A percentile compares a stretch with the other conserved stretches of the same genome.
Evolutionary conservation across 2,113 vertebrate species (phyloP).

Genomic region (Pomatorhinus ruficollis): DNA sequence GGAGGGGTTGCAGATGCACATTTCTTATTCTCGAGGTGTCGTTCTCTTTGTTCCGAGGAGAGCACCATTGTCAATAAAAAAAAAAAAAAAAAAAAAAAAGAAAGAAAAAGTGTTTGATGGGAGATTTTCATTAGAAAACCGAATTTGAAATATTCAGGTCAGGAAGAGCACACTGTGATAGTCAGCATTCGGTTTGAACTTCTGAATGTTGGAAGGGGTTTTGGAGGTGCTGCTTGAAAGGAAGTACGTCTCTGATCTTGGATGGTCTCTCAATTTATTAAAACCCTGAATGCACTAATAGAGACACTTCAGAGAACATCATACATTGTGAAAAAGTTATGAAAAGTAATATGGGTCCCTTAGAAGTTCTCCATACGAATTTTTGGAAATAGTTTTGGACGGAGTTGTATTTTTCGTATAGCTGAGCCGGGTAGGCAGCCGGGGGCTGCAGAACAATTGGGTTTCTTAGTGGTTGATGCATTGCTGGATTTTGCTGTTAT

Average conservation of each 20-base stretch:
- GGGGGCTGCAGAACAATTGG: constrained; percentile 1
- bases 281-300: constrained; percentile 35
- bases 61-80: constrained; percentile 29
- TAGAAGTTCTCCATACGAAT: constrained; percentile 6
- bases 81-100: not conserved
- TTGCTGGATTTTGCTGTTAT: not conserved
- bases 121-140: constrained; percentile 41
- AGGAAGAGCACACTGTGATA: constrained; percentile 27
- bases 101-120: not conserved
- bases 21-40: constrained; percentile 16
- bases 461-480: not conserved
- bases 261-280: constrained; percentile 38
- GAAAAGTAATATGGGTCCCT: not conserved
- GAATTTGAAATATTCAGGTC: constrained; percentile 55
- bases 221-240: constrained; percentile 29
- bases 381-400: constrained; percentile 5
- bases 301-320: constrained; percentile 43
- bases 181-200: constrained; percentile 35
- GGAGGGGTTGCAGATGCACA: not conserved
- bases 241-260: constrained; percentile 8
- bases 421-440: not conserved
- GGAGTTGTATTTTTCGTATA: not conserved
- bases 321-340: constrained; percentile 18
- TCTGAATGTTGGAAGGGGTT: constrained; percentile 16
- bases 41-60: constrained; percentile 31